Base-by-base conservation (phyloP, 2,888 invertebrate genomes). In the Harpalus rufipes region DNA sequence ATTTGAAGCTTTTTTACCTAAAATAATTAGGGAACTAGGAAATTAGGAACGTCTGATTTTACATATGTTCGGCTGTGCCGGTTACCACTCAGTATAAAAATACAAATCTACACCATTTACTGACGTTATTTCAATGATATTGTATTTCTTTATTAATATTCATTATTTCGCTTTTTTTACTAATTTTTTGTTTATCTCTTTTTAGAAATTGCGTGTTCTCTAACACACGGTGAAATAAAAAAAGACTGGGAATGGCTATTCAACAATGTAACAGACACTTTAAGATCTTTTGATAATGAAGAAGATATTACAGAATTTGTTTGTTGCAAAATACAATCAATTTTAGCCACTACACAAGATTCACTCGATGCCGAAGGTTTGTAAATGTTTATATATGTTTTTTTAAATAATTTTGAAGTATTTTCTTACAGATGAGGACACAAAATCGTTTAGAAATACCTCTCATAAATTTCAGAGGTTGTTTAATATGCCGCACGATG, bases 281-380 rank as follows among this genome's bases (percentile, higher is more conserved):
- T 99, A 59, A 95, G 96, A 91, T 96, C 96, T 65, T 98, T 99
- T 93, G 98, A 99, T 88, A 95, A 93, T 59, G 98, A 98, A 89
- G 97, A 97, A 87, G 99, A 99, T 91, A 94, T 97, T 7, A 97
- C 97, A 12, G 97, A 97, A 87, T 99, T 98, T 93, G 98, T 99
- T 0, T 95, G 95, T 87, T 98, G 98, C 90, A 99, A 99, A 93
- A 97, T 99, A 87, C 96, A 98, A 90, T 98, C 98, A n/a, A 93
- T 99, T 81, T 95, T 97, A 87, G 97, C 97, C 16, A 96, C 96
- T 25, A 94, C 93, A 85, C 94, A 95, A 87, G 94, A 94, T 85
- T 93, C 92, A 89, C 91, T 93, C 81, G 92, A 92, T 87, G 89
- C 91, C 65, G 93, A 93, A 88, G 93, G 93, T 93, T 51, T 51